phyloP scores from a whole-genome alignment of 2,797 vertebrate genomes.

The Sebastes vulpes region DNA sequence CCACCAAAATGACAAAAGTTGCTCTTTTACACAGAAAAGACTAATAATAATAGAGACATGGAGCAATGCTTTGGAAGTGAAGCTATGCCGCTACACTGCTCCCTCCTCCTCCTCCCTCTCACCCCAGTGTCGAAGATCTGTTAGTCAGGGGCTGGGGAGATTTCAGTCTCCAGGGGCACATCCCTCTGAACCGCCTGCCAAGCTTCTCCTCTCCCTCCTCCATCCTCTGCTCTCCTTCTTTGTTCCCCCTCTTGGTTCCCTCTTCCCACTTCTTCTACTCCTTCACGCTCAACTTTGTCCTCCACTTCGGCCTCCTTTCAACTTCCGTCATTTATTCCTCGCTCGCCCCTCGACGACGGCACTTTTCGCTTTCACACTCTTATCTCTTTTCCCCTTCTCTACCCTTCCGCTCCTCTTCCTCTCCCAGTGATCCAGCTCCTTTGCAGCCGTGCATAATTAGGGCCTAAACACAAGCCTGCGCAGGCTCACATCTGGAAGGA shows the following conservation, averaged over 20 bases:
- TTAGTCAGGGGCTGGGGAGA: conserved; percentile 75
- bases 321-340: conserved; percentile 28
- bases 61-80: conserved; percentile 42
- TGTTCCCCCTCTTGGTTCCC: conserved; percentile 51
- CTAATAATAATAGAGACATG: conserved; percentile 36
- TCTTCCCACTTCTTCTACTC: conserved; percentile 47
- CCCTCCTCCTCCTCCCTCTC: conserved; percentile 43
- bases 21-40: conserved; percentile 29
- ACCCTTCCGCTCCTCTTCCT: conserved; percentile 67
- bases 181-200: conserved; percentile 83
- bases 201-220: conserved; percentile 72
- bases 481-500: conserved; percentile 90
- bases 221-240: conserved; percentile 51
- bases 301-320: conserved; percentile 34
- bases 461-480: conserved; percentile 85
- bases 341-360: conserved; percentile 26
- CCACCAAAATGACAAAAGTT: conserved; percentile 11
- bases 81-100: conserved; percentile 30
- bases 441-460: conserved; percentile 88
- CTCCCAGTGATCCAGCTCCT: conserved; percentile 74
- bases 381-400: conserved; percentile 56
- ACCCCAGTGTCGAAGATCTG: conserved; percentile 71
- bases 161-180: conserved; percentile 78
- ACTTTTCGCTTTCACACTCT: conserved; percentile 55
- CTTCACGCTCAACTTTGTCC: conserved; percentile 47